Evolutionary conservation across 2,797 vertebrate genomes (phyloP), one percentile per base, ranked within the genome.

Genomic region (Pipistrellus nathusii): DNA sequence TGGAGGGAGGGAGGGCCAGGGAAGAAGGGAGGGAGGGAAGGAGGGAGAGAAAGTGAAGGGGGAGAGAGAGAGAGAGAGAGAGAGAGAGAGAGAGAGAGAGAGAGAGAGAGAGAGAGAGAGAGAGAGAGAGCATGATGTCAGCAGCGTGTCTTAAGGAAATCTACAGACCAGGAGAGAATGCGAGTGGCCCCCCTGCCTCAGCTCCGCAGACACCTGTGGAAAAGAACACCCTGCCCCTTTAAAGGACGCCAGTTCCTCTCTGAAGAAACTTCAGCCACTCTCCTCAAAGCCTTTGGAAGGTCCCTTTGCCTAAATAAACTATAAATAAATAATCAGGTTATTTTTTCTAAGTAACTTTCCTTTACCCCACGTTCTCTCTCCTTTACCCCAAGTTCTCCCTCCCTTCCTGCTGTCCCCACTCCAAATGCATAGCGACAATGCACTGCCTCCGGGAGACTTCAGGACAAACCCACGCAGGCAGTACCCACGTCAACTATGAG

Each of bases 91-190:
- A n/a, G 86, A 78, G 97, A 97, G 97, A 97, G 96, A 95, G 96
- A n/a, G 86, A 78, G 97, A 97, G 97, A 97, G 96, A 95, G 96
- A 96, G 96, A 95, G 94, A 96, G 97, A 96, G 87, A 92, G 83
- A 41, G 93, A 66, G 91, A 98, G 97, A 97, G 97, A 98, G 93
- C 96, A 91, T 97, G 98, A 98, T 98, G 98, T 98, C 98, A 98
- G 98, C 97, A 98, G 90, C 88, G 93, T 97, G 97, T 98, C 97
- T 98, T 97, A 97, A 98, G 98, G 97, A 98, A 98, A 98, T 96
- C 95, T 97, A 97, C 96, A 98, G 97, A 97, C 97, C 95, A 4
- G 97, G 89, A 95, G 95, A 96, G 94, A 95, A 95, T 93, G 95
- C 68, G 95, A 72, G 38, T 69, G 96, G 5, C 94, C 97, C 93